Evolutionary conservation across 2,113 vertebrate species (phyloP).

Genomic region (Halcyon senegalensis): DNA sequence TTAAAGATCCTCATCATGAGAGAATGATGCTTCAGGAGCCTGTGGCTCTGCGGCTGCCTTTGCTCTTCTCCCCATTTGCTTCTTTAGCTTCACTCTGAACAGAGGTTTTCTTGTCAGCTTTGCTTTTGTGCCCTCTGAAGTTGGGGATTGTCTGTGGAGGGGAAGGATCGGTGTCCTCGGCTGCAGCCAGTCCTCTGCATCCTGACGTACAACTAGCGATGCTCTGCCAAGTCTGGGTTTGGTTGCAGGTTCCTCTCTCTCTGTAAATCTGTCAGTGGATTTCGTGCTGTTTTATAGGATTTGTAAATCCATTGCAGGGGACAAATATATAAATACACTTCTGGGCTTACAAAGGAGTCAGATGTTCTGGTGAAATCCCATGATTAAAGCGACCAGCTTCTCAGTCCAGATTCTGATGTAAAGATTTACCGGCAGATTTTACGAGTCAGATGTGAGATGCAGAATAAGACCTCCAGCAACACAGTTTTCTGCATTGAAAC

Average conservation of each 20-base stretch:
- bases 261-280: background rate
- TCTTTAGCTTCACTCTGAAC: background rate
- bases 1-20: background rate
- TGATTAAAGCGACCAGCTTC: background rate
- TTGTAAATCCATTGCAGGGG: background rate
- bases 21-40: background rate
- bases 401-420: background rate
- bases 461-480: background rate
- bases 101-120: background rate
- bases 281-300: background rate
- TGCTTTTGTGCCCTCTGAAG: background rate
- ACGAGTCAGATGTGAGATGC: background rate
- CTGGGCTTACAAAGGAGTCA: background rate
- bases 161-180: background rate
- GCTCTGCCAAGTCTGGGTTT: fast-evolving
- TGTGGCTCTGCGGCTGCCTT: background rate
- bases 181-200: background rate
- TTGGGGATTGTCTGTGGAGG: background rate
- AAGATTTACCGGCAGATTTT: background rate
- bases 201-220: background rate
- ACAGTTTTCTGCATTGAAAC: background rate
- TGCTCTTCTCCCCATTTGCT: background rate
- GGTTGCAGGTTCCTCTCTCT: background rate
- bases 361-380: background rate
- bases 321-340: background rate